Base-by-base conservation (phyloP, 2,888 invertebrate genomes). In the Caenorhabditis wallacei region DNA sequence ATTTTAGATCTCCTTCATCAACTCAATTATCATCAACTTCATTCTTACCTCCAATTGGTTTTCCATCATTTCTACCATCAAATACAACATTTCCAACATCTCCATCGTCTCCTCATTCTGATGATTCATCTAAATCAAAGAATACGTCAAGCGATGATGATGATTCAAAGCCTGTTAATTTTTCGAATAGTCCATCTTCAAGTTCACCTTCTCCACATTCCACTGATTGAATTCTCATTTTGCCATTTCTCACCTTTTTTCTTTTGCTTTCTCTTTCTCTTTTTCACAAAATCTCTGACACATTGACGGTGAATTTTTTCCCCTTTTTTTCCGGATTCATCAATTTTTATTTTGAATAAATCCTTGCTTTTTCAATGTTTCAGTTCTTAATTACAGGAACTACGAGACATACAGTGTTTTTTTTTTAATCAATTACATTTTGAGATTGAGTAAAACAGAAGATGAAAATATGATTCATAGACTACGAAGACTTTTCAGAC, bases 221-320 rank as follows among this genome's bases (percentile, higher is more conserved):
- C 7, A 35, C 75, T 11, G 57, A 69, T 20, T 69, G 40, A 69
- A 37, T 1, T n/a, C 18, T 24, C 35, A 20, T 35, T 51, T 48
- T 51, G 66, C 56, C 35, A 51, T 72, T 74, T 30, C 30, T 30
- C 8, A 5, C 24, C 66, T 22, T 48, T 51, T 26, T 22, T 72
- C 48, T 70, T 43, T 40, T 30, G 22, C 37, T 48, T 59, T 22
- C 59, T 70, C 18, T 13, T 18, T 63, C 64, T 68, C 59, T 37
- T 66, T 48, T 63, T 56, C 68, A 57, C 56, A 57, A 53, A 75
- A 75, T 75, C 74, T 79, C 75, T 76, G 54, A 68, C 59, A 63
- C 51, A 78, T 37, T 78, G 78, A 78, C 78, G 78, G 78, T 78
- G 78, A 78, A 48, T 22, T 48, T 20, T 68, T 59, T n/a, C n/a